Conservation (phyloP, 2,113 vertebrate species). For the Corvus cornix region DNA sequence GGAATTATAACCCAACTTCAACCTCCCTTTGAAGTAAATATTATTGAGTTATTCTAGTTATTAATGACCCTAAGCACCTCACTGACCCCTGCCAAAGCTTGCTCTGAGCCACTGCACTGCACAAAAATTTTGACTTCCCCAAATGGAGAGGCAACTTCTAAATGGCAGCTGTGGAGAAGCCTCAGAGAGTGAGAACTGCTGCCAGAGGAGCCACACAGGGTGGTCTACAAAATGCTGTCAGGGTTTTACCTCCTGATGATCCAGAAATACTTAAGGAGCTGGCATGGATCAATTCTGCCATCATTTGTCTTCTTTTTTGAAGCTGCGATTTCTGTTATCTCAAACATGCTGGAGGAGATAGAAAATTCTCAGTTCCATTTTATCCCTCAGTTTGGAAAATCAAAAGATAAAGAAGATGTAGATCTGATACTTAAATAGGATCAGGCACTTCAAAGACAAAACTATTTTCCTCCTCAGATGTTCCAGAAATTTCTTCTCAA, state of each 20-base stretch:
- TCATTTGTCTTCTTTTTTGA: not conserved
- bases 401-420: not conserved
- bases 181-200: not conserved
- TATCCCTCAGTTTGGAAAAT: not conserved
- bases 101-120: not conserved
- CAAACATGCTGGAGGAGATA: not conserved
- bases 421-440: conserved; percentile 29
- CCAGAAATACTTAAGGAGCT: not conserved
- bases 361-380: not conserved
- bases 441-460: conserved; percentile 15
- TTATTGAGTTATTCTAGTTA: not conserved
- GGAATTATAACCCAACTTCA: not conserved
- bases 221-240: not conserved
- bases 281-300: not conserved
- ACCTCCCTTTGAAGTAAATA: not conserved
- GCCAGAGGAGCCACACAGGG: not conserved
- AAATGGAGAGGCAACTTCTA: not conserved
- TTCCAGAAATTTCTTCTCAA: conserved; percentile 21
- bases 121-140: not conserved
- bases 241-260: not conserved
- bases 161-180: not conserved
- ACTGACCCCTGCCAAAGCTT: not conserved
- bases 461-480: not conserved
- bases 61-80: not conserved
- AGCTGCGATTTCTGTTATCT: not conserved